Base-by-base conservation (phyloP, 2,113 vertebrate genomes). In the Microtus richardsoni region DNA sequence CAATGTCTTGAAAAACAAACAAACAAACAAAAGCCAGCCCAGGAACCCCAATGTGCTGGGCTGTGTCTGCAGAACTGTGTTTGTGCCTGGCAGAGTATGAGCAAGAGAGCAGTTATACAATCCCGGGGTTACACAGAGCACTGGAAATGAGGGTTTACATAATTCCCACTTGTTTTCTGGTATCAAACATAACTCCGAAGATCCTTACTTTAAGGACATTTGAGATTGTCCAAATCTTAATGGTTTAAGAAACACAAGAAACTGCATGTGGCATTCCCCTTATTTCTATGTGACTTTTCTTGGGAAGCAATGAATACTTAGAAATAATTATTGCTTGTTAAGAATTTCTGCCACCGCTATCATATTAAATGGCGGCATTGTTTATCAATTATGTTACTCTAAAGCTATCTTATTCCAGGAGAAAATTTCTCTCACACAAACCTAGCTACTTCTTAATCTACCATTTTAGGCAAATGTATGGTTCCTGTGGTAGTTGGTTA, bases 131-230 rank as follows among this genome's bases (percentile, higher is more conserved):
- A 89, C 49, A 77, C 39, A n/a, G 85, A 91, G 36, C 93, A 80
- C 70, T 66, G 49, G 41, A 70, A 94, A 95, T 89, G 93, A 7
- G 68, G 26, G 78, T 78, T 91, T 84, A 86, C 84, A 60, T 54
- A 4, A 89, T 74, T 96, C 30, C 58, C 87, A 78, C 83, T 95
- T 92, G 79, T 30, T 96, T 91, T 83, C 77, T 74, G 26, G 80
- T 85, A 89, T 24, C 68, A 82, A 92, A 87, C 75, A 75, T 91
- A 86, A 73, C 17, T 87, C 73, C 70, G 13, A 84, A 95, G 62
- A 96, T 30, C 94, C 44, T 92, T 85, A 89, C 33, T 87, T 74
- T 74, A 95, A 91, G 90, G 83, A 75, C 92, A 89, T 75, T n/a
- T 87, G 58, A 71, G 79, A 90, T 90, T 88, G 41, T 14, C 47